Evolutionary conservation across 2,113 vertebrate genomes (phyloP).

Genomic region (Oreochromis spilurus): DNA sequence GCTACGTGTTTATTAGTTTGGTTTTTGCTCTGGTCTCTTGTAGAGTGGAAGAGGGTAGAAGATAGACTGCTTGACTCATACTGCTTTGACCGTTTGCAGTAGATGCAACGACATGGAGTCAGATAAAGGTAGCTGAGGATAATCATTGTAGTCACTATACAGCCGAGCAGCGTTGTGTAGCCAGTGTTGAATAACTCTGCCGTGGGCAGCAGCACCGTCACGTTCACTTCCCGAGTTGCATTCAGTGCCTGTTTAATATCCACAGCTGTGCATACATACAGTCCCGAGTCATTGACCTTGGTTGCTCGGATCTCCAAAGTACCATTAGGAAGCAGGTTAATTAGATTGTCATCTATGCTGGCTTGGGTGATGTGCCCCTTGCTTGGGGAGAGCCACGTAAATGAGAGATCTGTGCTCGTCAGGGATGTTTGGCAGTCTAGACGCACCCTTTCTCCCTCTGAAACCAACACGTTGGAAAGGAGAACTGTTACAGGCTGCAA

Average conservation of each 20-base stretch:
- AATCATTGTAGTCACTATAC: constrained; percentile 80
- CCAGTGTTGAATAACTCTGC: constrained; percentile 85
- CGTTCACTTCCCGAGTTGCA: constrained; percentile 82
- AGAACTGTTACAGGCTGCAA: constrained; percentile 46
- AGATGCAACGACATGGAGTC: constrained; percentile 85
- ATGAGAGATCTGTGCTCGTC: constrained; percentile 64
- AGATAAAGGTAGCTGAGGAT: constrained; percentile 90
- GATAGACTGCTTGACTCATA: constrained; percentile 37
- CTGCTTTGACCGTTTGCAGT: constrained; percentile 69
- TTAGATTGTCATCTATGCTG: constrained; percentile 72
- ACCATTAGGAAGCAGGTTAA: constrained; percentile 79
- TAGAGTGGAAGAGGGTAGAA: constrained; percentile 48
- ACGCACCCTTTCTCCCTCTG: constrained; percentile 73
- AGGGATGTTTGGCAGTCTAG: constrained; percentile 80
- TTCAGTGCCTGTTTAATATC: constrained; percentile 77
- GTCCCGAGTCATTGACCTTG: constrained; percentile 80
- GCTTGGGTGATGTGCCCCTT: constrained; percentile 72
- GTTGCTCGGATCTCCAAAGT: constrained; percentile 80
- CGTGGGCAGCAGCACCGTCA: constrained; percentile 73
- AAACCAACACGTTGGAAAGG: constrained; percentile 65
- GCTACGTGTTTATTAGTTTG: constrained; percentile 80
- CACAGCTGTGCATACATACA: constrained; percentile 85
- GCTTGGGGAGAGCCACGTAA: constrained; percentile 82
- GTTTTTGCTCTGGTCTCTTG: constrained; percentile 62
- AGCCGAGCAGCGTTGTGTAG: constrained; percentile 90